These are phyloP conservation scores for Chymomyza caudatula DNA, from an alignment of 2,888 invertebrate genomes.

Conservation along the genomic window DNA sequence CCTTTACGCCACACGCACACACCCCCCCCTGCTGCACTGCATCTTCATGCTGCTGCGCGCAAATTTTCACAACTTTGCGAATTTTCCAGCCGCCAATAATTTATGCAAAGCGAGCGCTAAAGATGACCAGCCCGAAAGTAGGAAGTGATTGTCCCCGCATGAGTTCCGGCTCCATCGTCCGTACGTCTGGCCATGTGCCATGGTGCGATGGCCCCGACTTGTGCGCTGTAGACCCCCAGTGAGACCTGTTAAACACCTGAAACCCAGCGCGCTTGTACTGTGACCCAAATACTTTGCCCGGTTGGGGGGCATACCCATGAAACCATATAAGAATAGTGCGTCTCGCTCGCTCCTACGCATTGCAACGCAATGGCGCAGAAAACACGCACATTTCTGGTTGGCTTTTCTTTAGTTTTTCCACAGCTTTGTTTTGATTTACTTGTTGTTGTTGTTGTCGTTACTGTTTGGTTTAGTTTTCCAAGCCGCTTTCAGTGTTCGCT, in stretches of 20 bases:
- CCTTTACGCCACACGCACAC: background rate
- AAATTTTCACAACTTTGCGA: background rate
- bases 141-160: background rate
- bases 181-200: background rate
- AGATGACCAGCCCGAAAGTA: background rate
- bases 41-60: background rate
- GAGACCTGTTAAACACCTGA: background rate
- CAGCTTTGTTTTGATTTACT: background rate
- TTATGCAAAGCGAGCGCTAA: background rate
- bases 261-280: background rate
- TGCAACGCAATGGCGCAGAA: conserved; percentile 10
- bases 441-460: background rate
- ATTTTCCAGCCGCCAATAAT: background rate
- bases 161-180: background rate
- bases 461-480: background rate
- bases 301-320: conserved; percentile 9
- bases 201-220: background rate
- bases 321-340: conserved; percentile 23
- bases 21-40: background rate
- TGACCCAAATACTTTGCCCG: background rate
- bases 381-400: conserved; percentile 18
- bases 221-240: background rate
- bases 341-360: background rate
- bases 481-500: background rate
- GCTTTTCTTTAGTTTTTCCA: background rate